Evolutionary conservation across 2,797 vertebrate species (phyloP).

Genomic region (Rousettus madagascariensis): DNA sequence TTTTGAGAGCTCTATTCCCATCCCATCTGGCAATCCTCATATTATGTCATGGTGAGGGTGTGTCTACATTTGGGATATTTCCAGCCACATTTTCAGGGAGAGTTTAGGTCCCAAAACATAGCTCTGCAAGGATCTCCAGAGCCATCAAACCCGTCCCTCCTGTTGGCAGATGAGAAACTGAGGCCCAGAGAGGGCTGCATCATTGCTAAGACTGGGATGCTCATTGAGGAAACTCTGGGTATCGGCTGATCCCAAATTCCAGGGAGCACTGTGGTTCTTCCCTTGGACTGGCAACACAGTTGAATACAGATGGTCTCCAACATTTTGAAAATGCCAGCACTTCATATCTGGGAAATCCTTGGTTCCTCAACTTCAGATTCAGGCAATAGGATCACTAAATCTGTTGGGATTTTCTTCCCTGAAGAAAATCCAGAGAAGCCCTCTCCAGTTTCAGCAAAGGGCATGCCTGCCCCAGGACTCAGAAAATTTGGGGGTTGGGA

Average conservation of each 20-base stretch:
- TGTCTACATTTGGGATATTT: background rate
- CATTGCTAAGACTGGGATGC: background rate
- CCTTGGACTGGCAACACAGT: background rate
- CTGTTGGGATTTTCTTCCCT: background rate
- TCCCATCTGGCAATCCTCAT: background rate
- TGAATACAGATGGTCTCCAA: background rate
- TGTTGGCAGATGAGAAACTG: background rate
- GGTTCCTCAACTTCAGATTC: background rate
- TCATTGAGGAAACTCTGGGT: background rate
- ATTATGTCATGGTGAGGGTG: background rate
- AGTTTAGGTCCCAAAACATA: background rate
- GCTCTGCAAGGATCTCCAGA: background rate
- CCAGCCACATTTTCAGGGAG: background rate
- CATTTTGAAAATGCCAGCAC: background rate
- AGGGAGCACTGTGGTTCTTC: background rate
- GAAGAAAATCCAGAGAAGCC: background rate
- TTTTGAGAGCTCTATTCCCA: background rate
- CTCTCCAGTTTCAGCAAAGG: background rate
- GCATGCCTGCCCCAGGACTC: background rate
- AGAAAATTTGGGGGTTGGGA: background rate
- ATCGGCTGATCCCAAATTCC: background rate
- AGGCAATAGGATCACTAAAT: background rate
- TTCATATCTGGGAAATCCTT: background rate
- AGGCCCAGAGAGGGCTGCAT: background rate
- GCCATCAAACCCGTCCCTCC: background rate